Base-by-base conservation (phyloP, 2,797 vertebrate genomes). In the Falco biarmicus region DNA sequence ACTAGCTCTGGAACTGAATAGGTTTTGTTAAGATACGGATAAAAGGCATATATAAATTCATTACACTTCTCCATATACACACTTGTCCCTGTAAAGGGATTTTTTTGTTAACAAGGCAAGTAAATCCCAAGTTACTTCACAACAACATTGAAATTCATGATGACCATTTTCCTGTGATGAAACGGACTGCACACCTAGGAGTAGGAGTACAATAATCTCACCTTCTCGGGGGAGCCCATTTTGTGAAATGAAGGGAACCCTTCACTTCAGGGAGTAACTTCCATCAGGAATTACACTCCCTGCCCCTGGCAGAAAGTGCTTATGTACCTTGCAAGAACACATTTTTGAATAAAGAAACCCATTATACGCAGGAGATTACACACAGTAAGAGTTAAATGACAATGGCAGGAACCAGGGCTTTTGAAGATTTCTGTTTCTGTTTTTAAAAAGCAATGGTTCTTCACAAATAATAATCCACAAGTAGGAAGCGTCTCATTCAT, bases 41-140 rank as follows among this genome's bases (percentile, higher is more conserved):
- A 70, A n/a, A 87, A 92, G 34, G 70, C 70, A 73, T 73, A 56
- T 4, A 77, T 11, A 22, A 87, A 85, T 71, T 69, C 34, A 32
- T 81, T 59, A n/a, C 28, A 51, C 60, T 68, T 83, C 78, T 93
- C 56, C 81, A 48, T 15, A 61, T 24, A 87, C 24, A 65, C 32
- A 61, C 61, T 34, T 61, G 69, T 75, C 51, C 45, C 88, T 79
- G n/a, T 43, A 37, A 83, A 74, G 63, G 48, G 4, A 2, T 63
- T 22, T 88, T 93, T 93, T 93, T 63, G 41, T 95, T 90, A 94
- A 50, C 18, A 70, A 83, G 78, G 82, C 64, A 80, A 91, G 47
- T 31, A 39, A 95, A 60, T 63, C 48, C 45, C 73, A 64, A 59
- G 26, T 80, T 61, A 91, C 25, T 64, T 70, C 66, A 77, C 45